These are phyloP conservation scores for Arbacia lixula DNA, from an alignment of 53 echinoderm and acorn worm species.

Conservation along the genomic window DNA sequence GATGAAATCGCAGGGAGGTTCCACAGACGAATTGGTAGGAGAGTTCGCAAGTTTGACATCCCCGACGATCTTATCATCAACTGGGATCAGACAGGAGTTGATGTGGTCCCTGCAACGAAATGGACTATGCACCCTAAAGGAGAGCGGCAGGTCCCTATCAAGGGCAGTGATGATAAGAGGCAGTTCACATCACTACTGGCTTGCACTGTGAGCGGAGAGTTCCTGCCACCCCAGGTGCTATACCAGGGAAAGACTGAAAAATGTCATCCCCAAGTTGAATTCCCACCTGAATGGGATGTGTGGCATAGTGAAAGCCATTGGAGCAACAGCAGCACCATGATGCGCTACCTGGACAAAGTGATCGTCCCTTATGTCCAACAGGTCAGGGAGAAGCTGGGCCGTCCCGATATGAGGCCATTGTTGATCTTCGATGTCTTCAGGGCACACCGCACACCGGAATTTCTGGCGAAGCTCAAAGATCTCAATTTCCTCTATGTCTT, in stretches of 20 bases:
- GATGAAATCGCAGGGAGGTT: slow-evolving; percentile 41
- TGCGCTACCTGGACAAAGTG: slow-evolving; percentile 40
- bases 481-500: slow-evolving; percentile 1
- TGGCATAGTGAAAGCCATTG: slow-evolving; percentile 41
- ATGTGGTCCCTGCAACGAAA: slow-evolving; percentile 48
- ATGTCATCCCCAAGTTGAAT: slow-evolving; percentile 16
- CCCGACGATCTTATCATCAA: slow-evolving; percentile 57
- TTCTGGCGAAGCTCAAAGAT: background rate
- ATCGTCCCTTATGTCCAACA: slow-evolving; percentile 40
- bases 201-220: background rate
- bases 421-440: slow-evolving; percentile 59
- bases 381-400: background rate
- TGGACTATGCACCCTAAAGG: slow-evolving; percentile 42
- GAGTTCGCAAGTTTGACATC: slow-evolving; percentile 46
- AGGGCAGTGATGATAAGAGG: slow-evolving; percentile 26
- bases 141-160: slow-evolving; percentile 25
- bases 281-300: slow-evolving; percentile 50
- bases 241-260: slow-evolving; percentile 38
- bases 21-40: slow-evolving; percentile 21
- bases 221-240: slow-evolving; percentile 44
- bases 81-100: slow-evolving; percentile 63
- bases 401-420: slow-evolving; percentile 20
- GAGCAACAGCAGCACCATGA: slow-evolving; percentile 43
- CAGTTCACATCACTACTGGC: slow-evolving; percentile 39
- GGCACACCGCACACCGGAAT: slow-evolving; percentile 45